Percentiles rank a stretch among this genome's conserved stretches.
These are phyloP conservation scores for Pollenia labialis DNA, from an alignment of 2,888 invertebrate species.

Conservation along the genomic window DNA sequence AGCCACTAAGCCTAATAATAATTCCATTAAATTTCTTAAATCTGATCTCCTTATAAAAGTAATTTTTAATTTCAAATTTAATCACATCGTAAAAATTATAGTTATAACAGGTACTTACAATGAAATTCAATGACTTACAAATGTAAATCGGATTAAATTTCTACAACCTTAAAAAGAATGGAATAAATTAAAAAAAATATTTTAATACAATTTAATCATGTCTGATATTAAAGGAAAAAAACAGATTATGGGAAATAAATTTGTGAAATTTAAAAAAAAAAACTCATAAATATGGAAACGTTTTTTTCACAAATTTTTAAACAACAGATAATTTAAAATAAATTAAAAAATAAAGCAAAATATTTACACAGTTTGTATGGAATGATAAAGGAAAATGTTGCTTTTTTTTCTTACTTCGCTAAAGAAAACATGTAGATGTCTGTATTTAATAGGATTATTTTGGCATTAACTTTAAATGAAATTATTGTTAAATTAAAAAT, in stretches of 20 bases:
- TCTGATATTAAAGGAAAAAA: background rate
- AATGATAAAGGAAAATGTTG: background rate
- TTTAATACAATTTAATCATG: conserved; percentile 10
- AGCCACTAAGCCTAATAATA: background rate
- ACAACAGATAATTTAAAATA: conserved; percentile 3
- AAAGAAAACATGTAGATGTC: background rate
- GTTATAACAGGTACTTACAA: conserved; percentile 20
- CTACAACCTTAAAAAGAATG: conserved; percentile 5
- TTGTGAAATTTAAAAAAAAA: background rate
- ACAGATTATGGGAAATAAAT: background rate
- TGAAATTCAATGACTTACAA: conserved; percentile 3
- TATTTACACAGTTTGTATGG: background rate
- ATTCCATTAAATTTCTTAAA: background rate
- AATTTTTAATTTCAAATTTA: background rate
- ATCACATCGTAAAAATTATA: conserved; percentile 29
- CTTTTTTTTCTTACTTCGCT: background rate
- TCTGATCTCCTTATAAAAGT: background rate
- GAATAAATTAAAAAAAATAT: conserved; percentile 6
- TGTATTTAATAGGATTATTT: conserved; percentile 69
- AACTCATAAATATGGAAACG: background rate
- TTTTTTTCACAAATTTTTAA: background rate
- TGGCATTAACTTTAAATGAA: conserved; percentile 61
- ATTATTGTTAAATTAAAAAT: conserved; percentile 61
- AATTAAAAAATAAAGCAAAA: conserved; percentile 11
- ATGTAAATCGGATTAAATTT: conserved; percentile 36